Base-by-base conservation (phyloP, 2,113 vertebrate species). In the Circaetus gallicus region DNA sequence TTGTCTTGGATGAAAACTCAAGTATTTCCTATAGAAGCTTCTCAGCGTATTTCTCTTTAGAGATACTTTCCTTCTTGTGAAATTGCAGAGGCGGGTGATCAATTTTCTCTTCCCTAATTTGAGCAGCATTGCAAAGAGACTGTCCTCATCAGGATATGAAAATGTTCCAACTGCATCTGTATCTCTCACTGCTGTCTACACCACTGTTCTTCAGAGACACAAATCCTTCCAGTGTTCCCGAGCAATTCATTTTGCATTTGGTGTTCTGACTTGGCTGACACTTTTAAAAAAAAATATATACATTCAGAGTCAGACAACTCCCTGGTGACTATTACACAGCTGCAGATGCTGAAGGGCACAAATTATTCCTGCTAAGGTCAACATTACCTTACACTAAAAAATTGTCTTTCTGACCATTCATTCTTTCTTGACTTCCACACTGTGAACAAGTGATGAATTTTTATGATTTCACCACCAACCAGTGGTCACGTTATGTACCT, bases 311-410 rank as follows among this genome's bases (percentile, higher is more conserved):
- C 84, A 91, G 86, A 95, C 84, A 95, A 47, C 71, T 94, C 97
- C 94, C 96, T 29, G 31, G 94, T 95, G 97, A 81, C 81, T 95
- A 93, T 93, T 97, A 94, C 91, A 94, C 95, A 97, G 96, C 96
- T 97, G 97, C 97, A 96, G 95, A 97, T 96, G 95, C 94, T 97
- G 96, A 97, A 95, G 95, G 96, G 94, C 96, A 96, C 89, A 96
- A 91, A 97, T 97, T 97, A 97, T 94, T 97, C 84, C 89, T 93
- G 84, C 91, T 88, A 80, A 85, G 97, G 97, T 97, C 96, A 87
- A 91, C 94, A 95, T 97, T 97, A 97, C 94, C 91, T 96, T 97
- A 96, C 94, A 86, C 95, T 95, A 95, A 96, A 97, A 97, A 97
- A 97, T 96, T 94, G 93, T 96, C 94, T 96, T 97, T 93, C 95